phyloP scores from a whole-genome alignment of 2,888 invertebrate species.

The Flexamia atlantica region DNA sequence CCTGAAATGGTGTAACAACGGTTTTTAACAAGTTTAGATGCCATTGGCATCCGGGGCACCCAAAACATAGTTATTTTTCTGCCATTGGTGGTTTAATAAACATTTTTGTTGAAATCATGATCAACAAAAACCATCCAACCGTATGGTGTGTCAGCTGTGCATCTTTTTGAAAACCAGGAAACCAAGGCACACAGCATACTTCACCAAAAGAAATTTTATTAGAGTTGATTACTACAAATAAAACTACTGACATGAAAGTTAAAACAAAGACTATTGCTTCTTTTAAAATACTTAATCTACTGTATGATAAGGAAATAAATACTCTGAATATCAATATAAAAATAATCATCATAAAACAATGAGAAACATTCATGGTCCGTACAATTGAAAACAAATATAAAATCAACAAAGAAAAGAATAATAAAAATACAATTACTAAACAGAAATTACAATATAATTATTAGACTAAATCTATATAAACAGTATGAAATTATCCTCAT shows the following conservation, averaged over 20 bases:
- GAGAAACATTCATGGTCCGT: constrained; percentile 31
- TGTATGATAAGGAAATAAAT: constrained; percentile 26
- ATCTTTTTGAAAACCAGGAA: background rate
- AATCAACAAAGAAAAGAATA: constrained; percentile 18
- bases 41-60: too few relatives aligned
- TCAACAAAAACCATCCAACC: too few relatives aligned
- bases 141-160: too few relatives aligned
- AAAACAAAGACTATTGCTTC: constrained; percentile 26
- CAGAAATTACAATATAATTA: background rate
- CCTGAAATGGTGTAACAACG: too few relatives aligned
- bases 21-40: too few relatives aligned
- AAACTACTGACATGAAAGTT: background rate
- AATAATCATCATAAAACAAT: constrained; percentile 32
- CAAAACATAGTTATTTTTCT: too few relatives aligned
- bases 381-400: constrained; percentile 39
- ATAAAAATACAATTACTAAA: constrained; percentile 13
- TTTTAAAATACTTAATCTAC: constrained; percentile 17
- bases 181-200: background rate
- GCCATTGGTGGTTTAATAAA: too few relatives aligned
- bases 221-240: constrained; percentile 12
- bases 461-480: constrained; percentile 39
- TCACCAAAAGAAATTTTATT: constrained; percentile 1
- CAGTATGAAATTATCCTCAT: constrained; percentile 50
- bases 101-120: too few relatives aligned
- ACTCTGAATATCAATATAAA: constrained; percentile 39